Evolutionary conservation across 2,888 invertebrate species (phyloP).

Genomic region (Amphipyra tragopoginis): DNA sequence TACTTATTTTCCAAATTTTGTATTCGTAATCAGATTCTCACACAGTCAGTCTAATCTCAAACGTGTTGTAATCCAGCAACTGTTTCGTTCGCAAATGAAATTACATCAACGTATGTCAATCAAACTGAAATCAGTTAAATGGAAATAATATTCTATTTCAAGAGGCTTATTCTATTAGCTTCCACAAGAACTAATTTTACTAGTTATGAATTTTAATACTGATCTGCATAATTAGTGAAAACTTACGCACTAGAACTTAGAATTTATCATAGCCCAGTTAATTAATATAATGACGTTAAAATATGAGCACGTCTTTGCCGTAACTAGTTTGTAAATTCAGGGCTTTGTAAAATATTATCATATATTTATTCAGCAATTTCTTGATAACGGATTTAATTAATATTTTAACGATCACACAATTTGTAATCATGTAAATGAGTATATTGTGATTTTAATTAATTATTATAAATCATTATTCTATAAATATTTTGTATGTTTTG

Average conservation of each 20-base stretch:
- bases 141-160: background rate
- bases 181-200: background rate
- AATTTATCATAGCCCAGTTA: background rate
- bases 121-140: background rate
- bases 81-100: too few species aligned
- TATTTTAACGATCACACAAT: too few species aligned
- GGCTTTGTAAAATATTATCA: too few species aligned
- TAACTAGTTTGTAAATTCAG: background rate
- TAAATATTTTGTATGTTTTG: too few species aligned
- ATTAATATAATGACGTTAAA: conserved; percentile 4
- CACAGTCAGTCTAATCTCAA: too few species aligned
- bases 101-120: too few species aligned
- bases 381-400: too few species aligned
- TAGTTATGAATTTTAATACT: conserved; percentile 1
- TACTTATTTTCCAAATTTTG: background rate
- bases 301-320: background rate
- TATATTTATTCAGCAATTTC: too few species aligned
- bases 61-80: too few species aligned
- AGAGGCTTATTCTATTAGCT: background rate
- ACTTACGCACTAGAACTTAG: background rate
- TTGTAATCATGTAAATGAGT: too few species aligned
- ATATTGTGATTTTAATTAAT: too few species aligned
- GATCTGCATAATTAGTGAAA: conserved; percentile 4
- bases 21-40: background rate
- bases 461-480: too few species aligned